A percentile compares a stretch with the other conserved stretches of the same genome.
phyloP scores from a whole-genome alignment of 2,797 vertebrate species.

The Lophotriccus pileatus region DNA sequence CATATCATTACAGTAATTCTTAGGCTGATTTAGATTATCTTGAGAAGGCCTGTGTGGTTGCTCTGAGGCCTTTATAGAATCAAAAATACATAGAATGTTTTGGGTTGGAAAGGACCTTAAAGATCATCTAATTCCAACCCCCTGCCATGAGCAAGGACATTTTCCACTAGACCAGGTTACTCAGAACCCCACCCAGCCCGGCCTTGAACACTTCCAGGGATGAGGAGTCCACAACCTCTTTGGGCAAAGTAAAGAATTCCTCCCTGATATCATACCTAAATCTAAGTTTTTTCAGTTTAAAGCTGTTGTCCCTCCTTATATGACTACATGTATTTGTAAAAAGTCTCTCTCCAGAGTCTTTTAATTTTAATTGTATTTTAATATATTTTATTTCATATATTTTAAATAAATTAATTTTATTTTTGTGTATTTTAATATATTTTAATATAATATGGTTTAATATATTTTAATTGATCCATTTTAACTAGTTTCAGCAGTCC shows the following conservation, averaged over 20 bases:
- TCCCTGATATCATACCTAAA: neutral
- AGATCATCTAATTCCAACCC: neutral
- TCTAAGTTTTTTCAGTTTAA: neutral
- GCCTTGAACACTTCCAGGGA: neutral
- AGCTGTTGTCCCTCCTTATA: neutral
- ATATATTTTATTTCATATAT: neutral
- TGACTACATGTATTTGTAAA: neutral
- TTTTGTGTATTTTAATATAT: neutral
- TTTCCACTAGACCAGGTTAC: neutral
- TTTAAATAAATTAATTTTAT: no score
- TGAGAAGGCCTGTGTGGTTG: neutral
- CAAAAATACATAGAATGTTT: neutral
- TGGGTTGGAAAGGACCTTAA: neutral
- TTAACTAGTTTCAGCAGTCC: neutral
- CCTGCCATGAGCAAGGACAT: neutral
- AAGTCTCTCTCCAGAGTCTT: neutral
- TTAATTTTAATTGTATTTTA: neutral
- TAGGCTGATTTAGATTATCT: neutral
- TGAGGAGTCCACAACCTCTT: neutral
- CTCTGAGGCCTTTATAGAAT: neutral
- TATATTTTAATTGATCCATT: neutral
- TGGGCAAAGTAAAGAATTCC: neutral
- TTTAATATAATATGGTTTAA: neutral
- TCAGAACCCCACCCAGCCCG: neutral
- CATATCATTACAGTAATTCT: neutral